Evolutionary conservation across 2,888 invertebrate species (phyloP).

Genomic region (Nemoura dubitans): DNA sequence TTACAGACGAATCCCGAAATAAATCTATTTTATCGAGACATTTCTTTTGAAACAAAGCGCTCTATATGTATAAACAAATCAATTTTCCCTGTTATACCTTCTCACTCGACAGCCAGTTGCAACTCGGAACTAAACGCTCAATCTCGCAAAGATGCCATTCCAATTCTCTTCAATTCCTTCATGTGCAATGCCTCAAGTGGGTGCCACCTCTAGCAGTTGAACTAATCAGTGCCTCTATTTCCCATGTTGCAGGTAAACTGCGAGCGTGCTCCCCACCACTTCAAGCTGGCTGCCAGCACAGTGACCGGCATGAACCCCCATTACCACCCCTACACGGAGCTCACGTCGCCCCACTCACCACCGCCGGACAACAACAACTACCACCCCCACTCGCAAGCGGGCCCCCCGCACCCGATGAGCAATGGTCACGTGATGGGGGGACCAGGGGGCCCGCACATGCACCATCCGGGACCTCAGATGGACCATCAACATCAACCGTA

Average conservation of each 20-base stretch:
- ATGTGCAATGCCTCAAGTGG: not conserved
- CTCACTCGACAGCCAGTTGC: not conserved
- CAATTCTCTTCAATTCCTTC: not conserved
- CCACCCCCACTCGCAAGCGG: slow-evolving; percentile 59
- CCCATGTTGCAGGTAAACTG: slow-evolving; percentile 41
- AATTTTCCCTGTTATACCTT: not conserved
- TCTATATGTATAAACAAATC: not conserved
- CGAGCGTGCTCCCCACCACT: slow-evolving; percentile 60
- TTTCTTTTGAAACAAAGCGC: slow-evolving; percentile 4
- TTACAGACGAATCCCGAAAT: not conserved
- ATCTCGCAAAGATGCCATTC: not conserved
- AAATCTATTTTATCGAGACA: slow-evolving; percentile 12
- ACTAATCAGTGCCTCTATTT: slow-evolving; percentile 16
- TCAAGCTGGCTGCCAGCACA: slow-evolving; percentile 88
- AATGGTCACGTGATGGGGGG: slow-evolving; percentile 52
- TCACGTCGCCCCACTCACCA: slow-evolving; percentile 74
- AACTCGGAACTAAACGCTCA: too few relatives aligned
- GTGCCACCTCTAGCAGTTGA: not conserved
- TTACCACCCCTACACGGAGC: slow-evolving; percentile 86
- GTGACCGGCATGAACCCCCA: slow-evolving; percentile 90
- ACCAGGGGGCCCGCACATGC: slow-evolving; percentile 34
- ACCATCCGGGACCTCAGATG: slow-evolving; percentile 30
- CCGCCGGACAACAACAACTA: slow-evolving; percentile 79
- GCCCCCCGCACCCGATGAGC: slow-evolving; percentile 52
- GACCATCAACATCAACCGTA: slow-evolving; percentile 43